Percentiles rank a stretch among this genome's conserved stretches.
Evolutionary conservation across 2,888 invertebrate species (phyloP).

Genomic region (Eilema griseolum): DNA sequence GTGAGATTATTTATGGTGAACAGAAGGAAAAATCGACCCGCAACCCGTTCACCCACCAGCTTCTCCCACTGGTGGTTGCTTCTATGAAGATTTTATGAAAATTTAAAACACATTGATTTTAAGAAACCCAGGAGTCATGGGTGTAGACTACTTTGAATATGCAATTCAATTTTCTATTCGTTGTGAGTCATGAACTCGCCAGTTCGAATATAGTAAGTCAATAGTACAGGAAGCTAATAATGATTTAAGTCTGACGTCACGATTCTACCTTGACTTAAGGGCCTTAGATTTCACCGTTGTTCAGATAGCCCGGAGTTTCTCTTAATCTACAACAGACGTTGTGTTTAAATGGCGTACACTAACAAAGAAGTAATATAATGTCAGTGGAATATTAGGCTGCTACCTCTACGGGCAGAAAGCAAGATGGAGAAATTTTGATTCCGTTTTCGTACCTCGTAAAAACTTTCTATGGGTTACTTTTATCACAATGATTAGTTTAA

Average conservation of each 20-base stretch:
- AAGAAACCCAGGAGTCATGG: too few relatives aligned
- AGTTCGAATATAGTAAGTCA: neutral
- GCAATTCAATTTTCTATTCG: neutral
- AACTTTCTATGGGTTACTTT: too few relatives aligned
- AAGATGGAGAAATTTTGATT: neutral
- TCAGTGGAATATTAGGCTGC: neutral
- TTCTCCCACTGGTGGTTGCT: too few relatives aligned
- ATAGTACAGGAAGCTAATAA: conserved; percentile 47
- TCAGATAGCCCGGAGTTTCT: neutral
- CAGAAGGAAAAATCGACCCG: too few relatives aligned
- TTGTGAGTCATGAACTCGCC: conserved; percentile 7
- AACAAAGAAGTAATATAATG: neutral
- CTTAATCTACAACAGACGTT: too few relatives aligned
- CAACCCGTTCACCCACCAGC: too few relatives aligned
- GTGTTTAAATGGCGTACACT: neutral
- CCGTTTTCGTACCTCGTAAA: too few relatives aligned
- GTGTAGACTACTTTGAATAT: neutral
- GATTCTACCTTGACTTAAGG: conserved; percentile 17
- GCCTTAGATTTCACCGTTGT: neutral
- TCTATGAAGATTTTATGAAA: too few relatives aligned
- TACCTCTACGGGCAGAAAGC: neutral
- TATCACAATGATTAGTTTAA: too few relatives aligned
- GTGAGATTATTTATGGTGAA: too few relatives aligned
- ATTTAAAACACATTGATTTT: too few relatives aligned
- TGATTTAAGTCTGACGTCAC: conserved; percentile 60